These are phyloP conservation scores for Myotis davidii DNA, from an alignment of 2,113 vertebrate species.

Conservation along the genomic window DNA sequence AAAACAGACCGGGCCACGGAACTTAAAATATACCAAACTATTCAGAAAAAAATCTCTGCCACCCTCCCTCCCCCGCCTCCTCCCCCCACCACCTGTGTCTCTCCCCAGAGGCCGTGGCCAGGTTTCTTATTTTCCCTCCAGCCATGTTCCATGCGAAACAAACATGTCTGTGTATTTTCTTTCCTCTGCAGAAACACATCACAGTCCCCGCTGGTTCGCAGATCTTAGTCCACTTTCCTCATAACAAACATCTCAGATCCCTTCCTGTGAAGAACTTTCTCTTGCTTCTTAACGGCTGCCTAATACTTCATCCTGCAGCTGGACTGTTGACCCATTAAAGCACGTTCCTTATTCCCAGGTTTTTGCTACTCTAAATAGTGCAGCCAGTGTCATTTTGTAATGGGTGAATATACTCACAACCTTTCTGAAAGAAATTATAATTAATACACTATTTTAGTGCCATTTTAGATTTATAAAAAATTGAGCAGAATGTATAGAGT, in stretches of 20 bases:
- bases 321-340: accelerated
- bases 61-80: background rate
- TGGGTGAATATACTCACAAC: too few relatives aligned
- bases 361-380: accelerated
- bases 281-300: background rate
- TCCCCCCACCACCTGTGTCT: accelerated
- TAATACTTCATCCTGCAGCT: background rate
- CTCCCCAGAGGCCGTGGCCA: accelerated
- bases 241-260: background rate
- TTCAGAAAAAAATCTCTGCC: background rate
- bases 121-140: accelerated
- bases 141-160: accelerated
- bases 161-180: accelerated
- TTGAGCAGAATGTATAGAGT: background rate
- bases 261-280: background rate
- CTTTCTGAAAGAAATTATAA: background rate
- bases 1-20: background rate
- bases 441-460: background rate
- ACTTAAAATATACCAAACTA: background rate
- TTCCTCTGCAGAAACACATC: background rate
- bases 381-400: background rate
- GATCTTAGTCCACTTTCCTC: background rate
- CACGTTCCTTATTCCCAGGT: background rate
- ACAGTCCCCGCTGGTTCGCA: accelerated
- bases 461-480: background rate